These are phyloP conservation scores for Thalassoma bifasciatum DNA, from an alignment of 2,113 vertebrate genomes.

Conservation along the genomic window DNA sequence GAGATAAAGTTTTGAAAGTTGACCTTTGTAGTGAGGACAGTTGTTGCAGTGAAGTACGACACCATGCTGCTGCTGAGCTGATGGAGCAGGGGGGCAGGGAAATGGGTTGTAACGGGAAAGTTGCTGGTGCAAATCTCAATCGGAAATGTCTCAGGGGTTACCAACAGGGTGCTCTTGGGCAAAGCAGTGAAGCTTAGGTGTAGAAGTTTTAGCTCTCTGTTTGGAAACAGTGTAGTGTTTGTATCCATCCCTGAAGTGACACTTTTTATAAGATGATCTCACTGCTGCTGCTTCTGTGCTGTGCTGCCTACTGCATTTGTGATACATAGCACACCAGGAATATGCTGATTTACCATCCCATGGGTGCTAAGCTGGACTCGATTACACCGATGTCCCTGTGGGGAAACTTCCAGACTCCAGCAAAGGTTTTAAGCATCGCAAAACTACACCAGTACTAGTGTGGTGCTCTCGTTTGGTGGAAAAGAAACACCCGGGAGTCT, in stretches of 20 bases:
- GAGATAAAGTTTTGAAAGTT: background rate
- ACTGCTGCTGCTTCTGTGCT: background rate
- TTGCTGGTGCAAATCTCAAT: slow-evolving; percentile 36
- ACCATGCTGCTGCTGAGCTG: slow-evolving; percentile 13
- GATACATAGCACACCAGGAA: background rate
- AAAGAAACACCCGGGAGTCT: slow-evolving; percentile 33
- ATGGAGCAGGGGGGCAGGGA: background rate
- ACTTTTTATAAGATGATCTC: slow-evolving; percentile 22
- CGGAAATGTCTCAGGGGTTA: slow-evolving; percentile 23
- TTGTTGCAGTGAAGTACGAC: background rate
- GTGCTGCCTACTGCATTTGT: slow-evolving; percentile 13
- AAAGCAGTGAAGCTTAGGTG: slow-evolving; percentile 12
- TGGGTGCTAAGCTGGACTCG: slow-evolving; percentile 25
- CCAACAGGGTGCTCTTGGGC: slow-evolving; percentile 30
- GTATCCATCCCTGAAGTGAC: slow-evolving; percentile 7
- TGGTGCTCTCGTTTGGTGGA: slow-evolving; percentile 3
- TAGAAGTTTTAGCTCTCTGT: background rate
- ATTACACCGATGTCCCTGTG: slow-evolving; percentile 17
- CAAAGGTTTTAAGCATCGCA: slow-evolving; percentile 12
- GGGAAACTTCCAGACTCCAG: slow-evolving; percentile 38
- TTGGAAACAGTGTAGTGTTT: background rate
- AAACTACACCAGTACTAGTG: slow-evolving; percentile 7
- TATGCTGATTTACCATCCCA: slow-evolving; percentile 36
- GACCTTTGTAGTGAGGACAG: slow-evolving; percentile 1
- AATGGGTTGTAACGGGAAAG: slow-evolving; percentile 43